These are phyloP conservation scores for Heliconius ethilla DNA, from an alignment of 2,888 invertebrate genomes.

Conservation along the genomic window DNA sequence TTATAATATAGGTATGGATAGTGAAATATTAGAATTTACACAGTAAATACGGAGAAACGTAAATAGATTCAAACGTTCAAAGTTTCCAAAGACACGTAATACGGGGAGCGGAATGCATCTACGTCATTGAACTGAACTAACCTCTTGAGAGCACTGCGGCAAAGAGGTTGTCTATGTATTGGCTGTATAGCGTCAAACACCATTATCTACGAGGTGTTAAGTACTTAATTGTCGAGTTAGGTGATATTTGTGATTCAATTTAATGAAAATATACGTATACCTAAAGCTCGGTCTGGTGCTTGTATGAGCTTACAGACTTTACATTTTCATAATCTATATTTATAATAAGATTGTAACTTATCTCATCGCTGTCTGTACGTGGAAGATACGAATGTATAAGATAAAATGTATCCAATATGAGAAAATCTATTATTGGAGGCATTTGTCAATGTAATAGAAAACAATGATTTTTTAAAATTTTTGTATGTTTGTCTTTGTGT, in stretches of 20 bases:
- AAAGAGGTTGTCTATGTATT: conserved; percentile 33
- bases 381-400: no score
- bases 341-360: no score
- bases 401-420: no score
- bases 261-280: not conserved
- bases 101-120: conserved; percentile 39
- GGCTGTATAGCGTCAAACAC: conserved; percentile 29
- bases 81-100: conserved; percentile 36
- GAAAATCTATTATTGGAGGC: no score
- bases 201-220: conserved; percentile 5
- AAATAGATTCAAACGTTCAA: conserved; percentile 35
- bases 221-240: not conserved
- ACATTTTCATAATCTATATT: not conserved
- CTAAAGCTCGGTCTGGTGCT: not conserved
- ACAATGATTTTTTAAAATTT: no score
- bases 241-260: not conserved
- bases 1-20: no score
- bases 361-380: no score
- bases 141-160: conserved; percentile 43
- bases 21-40: conserved; percentile 15
- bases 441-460: no score
- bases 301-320: not conserved
- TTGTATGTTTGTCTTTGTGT: no score
- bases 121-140: conserved; percentile 43
- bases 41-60: conserved; percentile 27